Evolutionary conservation across 2,888 invertebrate species (phyloP), one percentile per base, ranked within the genome.

Genomic region (Epinotia bilunana): DNA sequence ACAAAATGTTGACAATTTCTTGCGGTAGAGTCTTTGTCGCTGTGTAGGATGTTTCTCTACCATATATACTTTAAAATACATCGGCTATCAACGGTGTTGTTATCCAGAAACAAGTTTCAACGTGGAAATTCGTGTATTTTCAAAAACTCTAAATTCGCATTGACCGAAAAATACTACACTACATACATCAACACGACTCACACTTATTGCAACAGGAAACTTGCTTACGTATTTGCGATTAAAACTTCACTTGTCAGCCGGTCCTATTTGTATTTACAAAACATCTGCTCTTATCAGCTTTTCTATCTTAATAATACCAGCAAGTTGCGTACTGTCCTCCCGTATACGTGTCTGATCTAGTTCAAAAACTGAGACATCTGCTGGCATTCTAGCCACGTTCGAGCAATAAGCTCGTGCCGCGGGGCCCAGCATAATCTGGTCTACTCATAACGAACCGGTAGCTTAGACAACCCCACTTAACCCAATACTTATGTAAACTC

Each of bases 371-470:
- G 75, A 78, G 61, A 33, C 74, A 78, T 77, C 71, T 81, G 79
- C 79, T 73, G 78, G 78, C 77, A 86, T 85, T 85, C 84, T 72
- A 76, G 23, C 72, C 83, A 82, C 84, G 84, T 86, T 69, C 74
- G 79, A 78, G 82, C 82, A 80, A 76, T 80, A 78, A 82, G 82
- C 84, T 82, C 79, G 80, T 81, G 80, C 81, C 69, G 74, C 58
- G 18, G 61, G 63, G 55, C 64, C 78, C 78, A 80, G 62, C 67
- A 67, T 79, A 78, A 64, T 72, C 68, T 70, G 75, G 71, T 39
- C 77, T 53, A 20, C 57, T 16, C 49, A 43, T 57, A 74, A 73
- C 75, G 11, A 20, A 76, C 71, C 69, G 64, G 73, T 60, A 73
- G 68, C 58, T 49, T 62, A 64, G 39, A 33, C 28, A 23, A 58